phyloP scores from a whole-genome alignment of 2,888 invertebrate species.

The Melolontha melolontha region DNA sequence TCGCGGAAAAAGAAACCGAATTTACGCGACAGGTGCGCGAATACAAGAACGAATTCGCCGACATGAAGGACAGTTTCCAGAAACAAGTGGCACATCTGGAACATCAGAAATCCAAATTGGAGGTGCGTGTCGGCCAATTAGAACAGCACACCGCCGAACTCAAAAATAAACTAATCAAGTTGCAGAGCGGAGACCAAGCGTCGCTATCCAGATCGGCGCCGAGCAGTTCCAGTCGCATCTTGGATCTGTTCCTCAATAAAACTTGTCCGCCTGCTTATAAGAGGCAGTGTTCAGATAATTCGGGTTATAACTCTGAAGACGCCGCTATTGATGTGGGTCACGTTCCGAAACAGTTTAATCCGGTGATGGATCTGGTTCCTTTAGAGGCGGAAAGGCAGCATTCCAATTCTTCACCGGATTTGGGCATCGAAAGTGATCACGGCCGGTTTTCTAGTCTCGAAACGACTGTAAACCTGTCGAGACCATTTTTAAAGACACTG shows the following conservation, averaged over 20 bases:
- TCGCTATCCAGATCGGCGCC: slow-evolving; percentile 47
- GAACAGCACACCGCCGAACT: slow-evolving; percentile 63
- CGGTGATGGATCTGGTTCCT: slow-evolving; percentile 37
- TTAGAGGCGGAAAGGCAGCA: slow-evolving; percentile 59
- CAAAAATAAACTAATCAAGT: slow-evolving; percentile 60
- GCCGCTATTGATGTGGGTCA: slow-evolving; percentile 50
- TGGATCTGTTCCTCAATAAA: slow-evolving; percentile 45
- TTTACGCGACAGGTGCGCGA: slow-evolving; percentile 63
- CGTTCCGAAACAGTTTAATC: slow-evolving; percentile 33
- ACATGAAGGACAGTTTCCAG: slow-evolving; percentile 55
- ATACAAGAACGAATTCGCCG: slow-evolving; percentile 58
- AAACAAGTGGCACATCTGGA: slow-evolving; percentile 62
- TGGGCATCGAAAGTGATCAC: slow-evolving; percentile 90
- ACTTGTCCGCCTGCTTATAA: slow-evolving; percentile 44
- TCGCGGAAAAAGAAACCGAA: slow-evolving; percentile 68
- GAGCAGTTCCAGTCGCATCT: slow-evolving; percentile 47
- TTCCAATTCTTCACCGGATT: slow-evolving; percentile 80
- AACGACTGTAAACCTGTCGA: slow-evolving; percentile 65
- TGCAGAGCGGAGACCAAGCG: slow-evolving; percentile 50
- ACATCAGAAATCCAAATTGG: slow-evolving; percentile 67
- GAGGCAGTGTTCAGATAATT: slow-evolving; percentile 61
- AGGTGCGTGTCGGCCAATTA: slow-evolving; percentile 63
- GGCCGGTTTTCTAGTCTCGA: slow-evolving; percentile 74
- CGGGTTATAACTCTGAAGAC: slow-evolving; percentile 67
- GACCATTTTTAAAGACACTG: slow-evolving; percentile 65